phyloP scores from a whole-genome alignment of 37 sponge, comb jelly and placozoan species.

The Crambe crambe region DNA sequence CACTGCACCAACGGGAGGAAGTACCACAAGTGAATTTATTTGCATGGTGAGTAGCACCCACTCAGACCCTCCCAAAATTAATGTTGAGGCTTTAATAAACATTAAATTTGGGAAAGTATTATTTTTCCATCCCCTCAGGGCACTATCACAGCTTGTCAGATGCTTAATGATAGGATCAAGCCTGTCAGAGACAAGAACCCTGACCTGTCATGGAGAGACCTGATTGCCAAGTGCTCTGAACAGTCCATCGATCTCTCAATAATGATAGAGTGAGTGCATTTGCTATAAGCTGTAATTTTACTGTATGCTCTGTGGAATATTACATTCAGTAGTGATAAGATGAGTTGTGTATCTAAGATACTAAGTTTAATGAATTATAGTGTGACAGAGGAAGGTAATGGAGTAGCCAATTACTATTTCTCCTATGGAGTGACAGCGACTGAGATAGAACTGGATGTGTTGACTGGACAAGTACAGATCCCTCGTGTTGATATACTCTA shows the following conservation, averaged over 20 bases:
- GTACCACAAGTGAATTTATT: conserved; percentile 68
- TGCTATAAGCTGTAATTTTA: background rate
- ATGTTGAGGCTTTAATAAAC: background rate
- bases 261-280: conserved; percentile 28
- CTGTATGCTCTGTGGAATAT: background rate
- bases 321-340: background rate
- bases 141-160: conserved; percentile 53
- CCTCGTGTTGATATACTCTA: conserved; percentile 79
- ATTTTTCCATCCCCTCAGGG: conserved; percentile 37
- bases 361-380: too few relatives aligned
- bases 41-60: conserved; percentile 56
- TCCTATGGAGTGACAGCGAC: conserved; percentile 59
- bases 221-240: conserved; percentile 45
- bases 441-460: conserved; percentile 80
- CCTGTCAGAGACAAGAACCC: conserved; percentile 39
- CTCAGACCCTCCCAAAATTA: background rate
- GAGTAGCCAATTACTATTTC: conserved; percentile 38
- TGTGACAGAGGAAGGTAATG: conserved; percentile 26
- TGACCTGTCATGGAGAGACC: conserved; percentile 60
- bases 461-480: conserved; percentile 74
- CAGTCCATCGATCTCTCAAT: conserved; percentile 61
- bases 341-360: background rate
- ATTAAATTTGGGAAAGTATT: too few relatives aligned
- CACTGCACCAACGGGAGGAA: conserved; percentile 60
- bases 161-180: conserved; percentile 54